Conservation (phyloP, 2,113 vertebrate species). For the Gallinago undulata region DNA sequence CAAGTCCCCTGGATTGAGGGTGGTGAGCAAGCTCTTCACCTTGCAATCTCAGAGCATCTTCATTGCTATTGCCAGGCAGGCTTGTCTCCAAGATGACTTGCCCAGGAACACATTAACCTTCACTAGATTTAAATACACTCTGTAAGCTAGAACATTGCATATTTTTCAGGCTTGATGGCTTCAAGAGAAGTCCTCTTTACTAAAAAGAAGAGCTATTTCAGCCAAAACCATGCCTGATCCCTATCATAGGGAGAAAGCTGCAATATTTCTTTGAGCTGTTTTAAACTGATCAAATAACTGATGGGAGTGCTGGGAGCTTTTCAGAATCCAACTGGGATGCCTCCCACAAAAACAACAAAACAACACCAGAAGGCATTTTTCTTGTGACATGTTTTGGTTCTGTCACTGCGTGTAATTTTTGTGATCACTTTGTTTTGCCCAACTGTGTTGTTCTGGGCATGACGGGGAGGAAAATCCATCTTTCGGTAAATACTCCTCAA, state of each 20-base stretch:
- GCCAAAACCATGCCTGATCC: neutral
- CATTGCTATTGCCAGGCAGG: neutral
- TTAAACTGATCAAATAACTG: neutral
- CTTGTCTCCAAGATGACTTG: neutral
- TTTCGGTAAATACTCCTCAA: constrained; percentile 27
- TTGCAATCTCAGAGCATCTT: neutral
- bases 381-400: neutral
- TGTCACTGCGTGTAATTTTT: neutral
- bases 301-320: neutral
- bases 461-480: constrained; percentile 31
- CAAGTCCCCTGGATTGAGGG: neutral
- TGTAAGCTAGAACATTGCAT: neutral
- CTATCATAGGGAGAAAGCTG: neutral
- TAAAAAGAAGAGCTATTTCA: neutral
- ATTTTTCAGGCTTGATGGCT: neutral
- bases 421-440: constrained; percentile 9
- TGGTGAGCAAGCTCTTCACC: neutral
- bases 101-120: neutral
- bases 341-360: neutral
- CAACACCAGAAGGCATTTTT: neutral
- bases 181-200: neutral
- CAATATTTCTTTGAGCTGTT: neutral
- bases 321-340: neutral
- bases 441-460: neutral
- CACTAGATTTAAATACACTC: neutral